Base-by-base conservation (phyloP, 2,797 vertebrate genomes). In the Phylloscopus collybita region DNA sequence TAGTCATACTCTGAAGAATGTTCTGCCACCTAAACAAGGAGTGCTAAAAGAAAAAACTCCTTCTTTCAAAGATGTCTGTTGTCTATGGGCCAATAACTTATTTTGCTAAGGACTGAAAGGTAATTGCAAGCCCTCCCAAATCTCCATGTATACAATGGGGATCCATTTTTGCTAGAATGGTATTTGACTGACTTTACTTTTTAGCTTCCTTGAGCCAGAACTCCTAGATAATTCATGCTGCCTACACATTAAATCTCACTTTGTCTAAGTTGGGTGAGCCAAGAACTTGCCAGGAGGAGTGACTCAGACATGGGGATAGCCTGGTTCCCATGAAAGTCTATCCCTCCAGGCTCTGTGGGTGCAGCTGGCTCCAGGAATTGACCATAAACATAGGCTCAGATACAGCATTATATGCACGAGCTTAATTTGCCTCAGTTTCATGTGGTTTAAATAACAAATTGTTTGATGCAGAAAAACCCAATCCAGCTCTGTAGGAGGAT, bases 231-330 rank as follows among this genome's bases (percentile, higher is more conserved):
- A 79, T 87, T 65, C 34, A 25, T 67, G 66, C 66, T 15, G 9
- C 83, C 65, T 59, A 56, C 83, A 47, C 73, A 47, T 62, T 59
- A 54, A 72, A 50, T 88, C 61, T 86, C 65, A 57, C 45, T 86
- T 74, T 71, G 45, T 62, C 75, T 66, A 9, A 36, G 20, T 1
- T 32, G 32, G 6, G 10, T 92, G 80, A 92, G 73, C 32, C 38
- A 64, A 67, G 32, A 56, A 13, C 23, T 83, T 36, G 73, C 67
- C 14, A 32, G 45, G 44, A 92, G n/a, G 25, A 65, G 66, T 90
- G 72, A 66, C 65, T 93, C 61, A 44, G 62, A 17, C 65, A 22
- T 3, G 30, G 88, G 61, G 11, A 42, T 9, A 56, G 49, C 49
- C 40, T 36, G 45, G 23, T 53, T 90, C 73, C 51, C 23, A 7